Conservation (phyloP, 2,113 vertebrate species). For the Seriola dumerili region DNA sequence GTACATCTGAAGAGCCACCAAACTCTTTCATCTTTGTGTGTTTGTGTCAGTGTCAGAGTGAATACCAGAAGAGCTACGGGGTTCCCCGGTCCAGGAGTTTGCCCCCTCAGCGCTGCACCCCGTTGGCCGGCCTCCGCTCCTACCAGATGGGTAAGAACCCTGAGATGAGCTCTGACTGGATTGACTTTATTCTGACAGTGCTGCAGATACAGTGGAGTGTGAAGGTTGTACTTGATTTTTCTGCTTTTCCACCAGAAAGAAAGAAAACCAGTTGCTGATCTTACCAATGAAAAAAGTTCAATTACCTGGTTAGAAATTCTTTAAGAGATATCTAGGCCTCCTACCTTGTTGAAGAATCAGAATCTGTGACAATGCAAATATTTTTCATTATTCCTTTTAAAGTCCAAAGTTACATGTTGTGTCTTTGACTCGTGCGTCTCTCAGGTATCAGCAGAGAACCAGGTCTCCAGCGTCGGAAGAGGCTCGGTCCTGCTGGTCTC, state of each 20-base stretch:
- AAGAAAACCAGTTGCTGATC: too few species aligned
- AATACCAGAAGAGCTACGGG: conserved; percentile 67
- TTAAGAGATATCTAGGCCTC: too few species aligned
- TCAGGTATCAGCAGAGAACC: conserved; percentile 67
- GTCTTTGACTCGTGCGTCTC: not conserved
- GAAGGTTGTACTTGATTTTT: not conserved
- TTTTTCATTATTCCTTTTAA: too few species aligned
- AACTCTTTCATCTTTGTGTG: not conserved
- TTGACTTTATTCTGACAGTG: not conserved
- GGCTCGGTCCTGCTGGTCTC: not conserved
- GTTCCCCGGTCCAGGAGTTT: conserved; percentile 42
- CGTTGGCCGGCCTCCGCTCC: conserved; percentile 39
- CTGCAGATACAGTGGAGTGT: too few species aligned
- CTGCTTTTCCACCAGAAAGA: too few species aligned
- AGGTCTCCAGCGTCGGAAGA: conserved; percentile 41
- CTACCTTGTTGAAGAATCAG: too few species aligned
- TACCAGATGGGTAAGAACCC: conserved; percentile 48
- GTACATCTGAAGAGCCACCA: not conserved
- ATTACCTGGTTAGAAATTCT: too few species aligned
- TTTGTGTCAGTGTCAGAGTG: conserved; percentile 56
- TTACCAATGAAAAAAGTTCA: too few species aligned
- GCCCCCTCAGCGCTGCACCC: conserved; percentile 46
- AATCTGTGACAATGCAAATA: too few species aligned
- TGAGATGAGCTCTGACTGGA: not conserved
- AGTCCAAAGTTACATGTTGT: not conserved